Conservation (phyloP, 2,113 vertebrate genomes). For the Felis chaus region DNA sequence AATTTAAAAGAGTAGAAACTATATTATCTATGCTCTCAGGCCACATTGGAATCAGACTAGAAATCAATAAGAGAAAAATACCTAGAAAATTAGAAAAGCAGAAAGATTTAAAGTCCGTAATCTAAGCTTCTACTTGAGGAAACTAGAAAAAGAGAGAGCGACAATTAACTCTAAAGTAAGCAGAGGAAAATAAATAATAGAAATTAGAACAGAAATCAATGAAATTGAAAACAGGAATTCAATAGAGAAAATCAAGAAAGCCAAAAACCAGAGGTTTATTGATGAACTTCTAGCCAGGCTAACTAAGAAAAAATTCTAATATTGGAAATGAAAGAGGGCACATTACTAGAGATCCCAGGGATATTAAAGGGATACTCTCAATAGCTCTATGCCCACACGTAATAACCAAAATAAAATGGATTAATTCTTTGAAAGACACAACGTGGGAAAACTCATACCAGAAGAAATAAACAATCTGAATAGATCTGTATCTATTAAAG, state of each 20-base stretch:
- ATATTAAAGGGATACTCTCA: neutral
- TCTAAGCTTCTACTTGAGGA: neutral
- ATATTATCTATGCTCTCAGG: neutral
- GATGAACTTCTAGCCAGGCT: neutral
- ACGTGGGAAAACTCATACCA: neutral
- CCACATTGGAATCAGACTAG: neutral
- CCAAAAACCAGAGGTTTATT: neutral
- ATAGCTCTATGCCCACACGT: neutral
- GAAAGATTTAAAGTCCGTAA: neutral
- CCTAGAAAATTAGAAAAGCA: neutral
- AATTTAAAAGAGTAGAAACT: neutral
- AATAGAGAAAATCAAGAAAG: neutral
- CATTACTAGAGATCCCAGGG: neutral
- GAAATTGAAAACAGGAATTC: neutral
- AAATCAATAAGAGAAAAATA: neutral
- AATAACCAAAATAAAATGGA: neutral
- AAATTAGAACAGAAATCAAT: neutral
- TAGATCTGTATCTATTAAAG: neutral
- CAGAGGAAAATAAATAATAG: neutral
- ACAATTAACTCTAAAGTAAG: neutral
- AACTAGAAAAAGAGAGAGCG: neutral
- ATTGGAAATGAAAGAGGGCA: neutral
- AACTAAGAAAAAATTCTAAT: neutral
- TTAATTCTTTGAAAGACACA: neutral
- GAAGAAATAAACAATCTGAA: neutral